A percentile compares a stretch with the other conserved stretches of the same genome.
Conservation (phyloP, 1,140 invertebrate species). For the Cyclargus thomasi region DNA sequence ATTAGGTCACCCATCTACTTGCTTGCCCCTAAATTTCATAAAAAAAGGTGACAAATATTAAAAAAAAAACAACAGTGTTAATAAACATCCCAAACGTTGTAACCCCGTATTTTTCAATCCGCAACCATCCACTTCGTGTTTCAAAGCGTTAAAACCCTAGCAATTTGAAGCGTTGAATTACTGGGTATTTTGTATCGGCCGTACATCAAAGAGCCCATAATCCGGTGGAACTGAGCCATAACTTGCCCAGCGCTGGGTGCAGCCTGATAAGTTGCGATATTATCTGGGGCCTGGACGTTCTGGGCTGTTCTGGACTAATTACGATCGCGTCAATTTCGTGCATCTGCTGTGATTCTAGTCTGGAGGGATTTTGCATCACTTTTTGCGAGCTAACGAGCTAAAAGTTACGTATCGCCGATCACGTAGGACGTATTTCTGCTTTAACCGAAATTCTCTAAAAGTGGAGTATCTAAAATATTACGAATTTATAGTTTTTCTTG, state of each 20-base stretch:
- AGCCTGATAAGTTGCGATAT: constrained; percentile 12
- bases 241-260: constrained; percentile 19
- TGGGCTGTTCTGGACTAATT: constrained; percentile 1
- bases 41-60: too few species aligned
- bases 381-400: background rate
- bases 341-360: constrained; percentile 6
- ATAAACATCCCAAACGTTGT: background rate
- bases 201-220: constrained; percentile 36
- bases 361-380: background rate
- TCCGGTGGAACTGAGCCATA: constrained; percentile 39
- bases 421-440: background rate
- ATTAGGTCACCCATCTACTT: too few species aligned
- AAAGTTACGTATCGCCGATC: background rate
- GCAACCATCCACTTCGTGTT: background rate
- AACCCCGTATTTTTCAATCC: background rate
- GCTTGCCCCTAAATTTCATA: too few species aligned
- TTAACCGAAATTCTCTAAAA: too few species aligned
- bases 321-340: background rate
- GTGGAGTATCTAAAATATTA: too few species aligned
- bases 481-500: too few species aligned
- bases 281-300: background rate
- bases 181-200: constrained; percentile 28
- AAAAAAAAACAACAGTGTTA: background rate
- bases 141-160: constrained; percentile 11
- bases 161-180: constrained; percentile 30